A percentile compares a stretch with the other conserved stretches of the same genome.
Evolutionary conservation across 64 coral and sea anemone genomes (phyloP).

Genomic region (Stichodactyla helianthus): DNA sequence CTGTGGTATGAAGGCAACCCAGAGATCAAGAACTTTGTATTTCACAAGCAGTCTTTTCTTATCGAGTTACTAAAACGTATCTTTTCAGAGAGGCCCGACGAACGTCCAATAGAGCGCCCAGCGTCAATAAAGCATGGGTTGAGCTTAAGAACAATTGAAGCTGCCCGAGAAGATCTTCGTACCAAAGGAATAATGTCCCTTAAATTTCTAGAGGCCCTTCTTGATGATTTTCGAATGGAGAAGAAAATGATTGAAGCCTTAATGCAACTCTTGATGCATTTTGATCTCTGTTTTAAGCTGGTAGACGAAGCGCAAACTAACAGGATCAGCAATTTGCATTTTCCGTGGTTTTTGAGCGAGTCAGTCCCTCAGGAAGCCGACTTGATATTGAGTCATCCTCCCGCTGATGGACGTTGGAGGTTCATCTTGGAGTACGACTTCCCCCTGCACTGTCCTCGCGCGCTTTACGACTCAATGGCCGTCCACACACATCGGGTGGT

Average conservation of each 20-base stretch:
- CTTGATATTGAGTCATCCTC: neutral
- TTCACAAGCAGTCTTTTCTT: constrained; percentile 55
- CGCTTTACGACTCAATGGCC: constrained; percentile 43
- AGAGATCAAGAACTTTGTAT: constrained; percentile 53
- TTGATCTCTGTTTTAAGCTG: constrained; percentile 55
- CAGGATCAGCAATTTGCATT: constrained; percentile 21
- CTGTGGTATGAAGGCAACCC: constrained; percentile 53
- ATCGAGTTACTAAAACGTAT: constrained; percentile 50
- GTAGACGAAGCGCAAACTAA: neutral
- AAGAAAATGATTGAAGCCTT: constrained; percentile 46
- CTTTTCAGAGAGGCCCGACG: constrained; percentile 26
- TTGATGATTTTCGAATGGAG: constrained; percentile 8
- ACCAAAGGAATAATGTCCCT: constrained; percentile 44
- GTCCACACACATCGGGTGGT: constrained; percentile 36
- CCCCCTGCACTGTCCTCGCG: constrained; percentile 21
- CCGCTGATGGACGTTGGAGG: neutral
- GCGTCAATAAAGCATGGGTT: constrained; percentile 3
- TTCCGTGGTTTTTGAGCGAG: constrained; percentile 67
- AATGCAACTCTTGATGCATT: constrained; percentile 50
- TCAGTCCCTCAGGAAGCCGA: neutral
- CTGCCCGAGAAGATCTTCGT: constrained; percentile 43
- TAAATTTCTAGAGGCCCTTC: constrained; percentile 16
- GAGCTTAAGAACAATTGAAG: neutral
- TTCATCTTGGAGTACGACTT: constrained; percentile 55
- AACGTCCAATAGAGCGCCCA: neutral